Percentiles rank a stretch among this genome's conserved stretches.
phyloP scores from a whole-genome alignment of 2,113 vertebrate species.

The Tachuris rubrigastra region DNA sequence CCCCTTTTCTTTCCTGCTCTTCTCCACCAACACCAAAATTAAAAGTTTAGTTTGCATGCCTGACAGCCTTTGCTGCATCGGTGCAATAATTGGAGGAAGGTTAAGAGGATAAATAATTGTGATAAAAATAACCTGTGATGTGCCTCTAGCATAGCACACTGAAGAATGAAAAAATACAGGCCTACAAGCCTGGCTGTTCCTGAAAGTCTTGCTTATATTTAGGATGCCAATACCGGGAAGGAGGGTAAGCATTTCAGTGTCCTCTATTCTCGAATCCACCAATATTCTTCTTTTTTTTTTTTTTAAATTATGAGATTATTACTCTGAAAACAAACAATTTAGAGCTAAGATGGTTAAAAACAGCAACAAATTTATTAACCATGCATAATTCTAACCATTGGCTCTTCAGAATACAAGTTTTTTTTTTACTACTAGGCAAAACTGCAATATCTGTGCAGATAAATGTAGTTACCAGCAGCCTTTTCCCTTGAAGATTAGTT shows the following conservation, averaged over 20 bases:
- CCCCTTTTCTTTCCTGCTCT: not conserved
- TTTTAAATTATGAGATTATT: not conserved
- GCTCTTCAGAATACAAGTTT: not conserved
- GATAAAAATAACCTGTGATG: not conserved
- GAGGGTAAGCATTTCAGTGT: not conserved
- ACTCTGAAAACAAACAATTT: not conserved
- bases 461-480: not conserved
- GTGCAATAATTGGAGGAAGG: not conserved
- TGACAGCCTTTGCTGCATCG: not conserved
- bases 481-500: not conserved
- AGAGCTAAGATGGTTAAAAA: not conserved
- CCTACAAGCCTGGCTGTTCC: not conserved
- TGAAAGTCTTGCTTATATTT: not conserved
- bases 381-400: not conserved
- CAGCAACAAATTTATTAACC: not conserved
- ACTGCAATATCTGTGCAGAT: not conserved
- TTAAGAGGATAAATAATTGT: not conserved
- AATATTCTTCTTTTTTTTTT: not conserved
- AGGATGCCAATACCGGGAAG: not conserved
- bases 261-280: not conserved
- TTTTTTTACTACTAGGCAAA: not conserved
- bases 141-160: not conserved
- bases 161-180: not conserved
- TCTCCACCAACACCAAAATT: not conserved
- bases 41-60: not conserved